A percentile compares a stretch with the other conserved stretches of the same genome.
Evolutionary conservation across 2,113 vertebrate species (phyloP).

Genomic region (Tringa solitaria): DNA sequence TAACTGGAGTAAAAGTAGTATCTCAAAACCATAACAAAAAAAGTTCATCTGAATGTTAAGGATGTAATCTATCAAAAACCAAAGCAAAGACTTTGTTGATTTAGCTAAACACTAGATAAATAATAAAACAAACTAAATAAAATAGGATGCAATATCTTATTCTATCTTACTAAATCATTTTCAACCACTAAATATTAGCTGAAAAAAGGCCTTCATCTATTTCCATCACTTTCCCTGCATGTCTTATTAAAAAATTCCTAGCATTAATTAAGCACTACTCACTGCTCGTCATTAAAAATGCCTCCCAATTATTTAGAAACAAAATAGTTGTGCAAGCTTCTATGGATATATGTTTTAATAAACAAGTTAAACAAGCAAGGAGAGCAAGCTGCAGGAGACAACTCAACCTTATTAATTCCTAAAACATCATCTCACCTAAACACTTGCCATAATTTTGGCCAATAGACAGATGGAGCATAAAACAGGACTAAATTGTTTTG

Average conservation of each 20-base stretch:
- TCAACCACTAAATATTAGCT: neutral
- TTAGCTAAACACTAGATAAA: neutral
- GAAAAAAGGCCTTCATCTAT: neutral
- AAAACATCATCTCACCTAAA: neutral
- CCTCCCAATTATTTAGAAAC: neutral
- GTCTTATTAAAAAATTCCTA: neutral
- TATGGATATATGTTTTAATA: neutral
- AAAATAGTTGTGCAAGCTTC: neutral
- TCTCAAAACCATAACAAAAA: neutral
- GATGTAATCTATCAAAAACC: neutral
- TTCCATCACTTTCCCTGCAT: neutral
- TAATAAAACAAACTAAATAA: neutral
- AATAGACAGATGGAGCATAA: neutral
- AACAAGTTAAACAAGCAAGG: neutral
- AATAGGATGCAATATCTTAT: neutral
- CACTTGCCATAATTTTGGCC: neutral
- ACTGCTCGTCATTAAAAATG: neutral
- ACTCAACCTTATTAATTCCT: neutral
- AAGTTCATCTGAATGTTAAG: neutral
- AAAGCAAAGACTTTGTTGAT: neutral
- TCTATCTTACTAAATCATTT: neutral
- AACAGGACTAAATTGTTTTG: neutral
- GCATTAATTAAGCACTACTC: neutral
- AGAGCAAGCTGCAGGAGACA: neutral
- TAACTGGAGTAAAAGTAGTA: neutral